A percentile compares a stretch with the other conserved stretches of the same genome.
Conservation (phyloP, 2,888 invertebrate genomes). For the Cremastobaeus sp. region DNA sequence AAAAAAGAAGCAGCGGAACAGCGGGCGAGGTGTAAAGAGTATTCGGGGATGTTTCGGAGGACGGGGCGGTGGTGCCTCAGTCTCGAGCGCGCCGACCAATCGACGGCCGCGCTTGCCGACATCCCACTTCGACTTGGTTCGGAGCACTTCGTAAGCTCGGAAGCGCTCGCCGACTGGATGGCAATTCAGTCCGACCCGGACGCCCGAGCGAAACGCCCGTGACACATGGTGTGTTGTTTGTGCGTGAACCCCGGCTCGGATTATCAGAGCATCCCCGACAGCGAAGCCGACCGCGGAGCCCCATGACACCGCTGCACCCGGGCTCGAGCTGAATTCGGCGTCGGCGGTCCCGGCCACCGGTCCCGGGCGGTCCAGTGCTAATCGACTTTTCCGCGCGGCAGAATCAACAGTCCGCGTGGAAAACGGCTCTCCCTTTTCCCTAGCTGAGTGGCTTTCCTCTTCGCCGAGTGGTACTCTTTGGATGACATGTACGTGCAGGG, state of each 20-base stretch:
- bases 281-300: neutral
- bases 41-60: conserved; percentile 69
- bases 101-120: conserved; percentile 61
- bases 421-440: neutral
- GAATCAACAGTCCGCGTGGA: no score
- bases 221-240: conserved; percentile 51
- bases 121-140: conserved; percentile 66
- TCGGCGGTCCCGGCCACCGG: no score
- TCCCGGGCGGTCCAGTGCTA: no score
- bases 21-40: conserved; percentile 57
- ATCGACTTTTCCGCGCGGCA: no score
- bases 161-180: conserved; percentile 55
- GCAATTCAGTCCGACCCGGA: conserved; percentile 76
- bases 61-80: conserved; percentile 71
- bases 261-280: conserved; percentile 4
- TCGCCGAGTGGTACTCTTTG: conserved; percentile 40
- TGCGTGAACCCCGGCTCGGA: conserved; percentile 25
- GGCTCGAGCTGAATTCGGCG: neutral
- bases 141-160: conserved; percentile 66
- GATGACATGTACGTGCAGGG: conserved; percentile 46
- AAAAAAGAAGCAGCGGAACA: conserved; percentile 18
- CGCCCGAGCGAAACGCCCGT: conserved; percentile 71
- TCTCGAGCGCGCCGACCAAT: conserved; percentile 54
- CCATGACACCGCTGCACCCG: neutral
- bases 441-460: neutral